Percentiles rank a stretch among this genome's conserved stretches.
phyloP scores from a whole-genome alignment of 2,113 vertebrate genomes.

The Campylomormyrus tamandua region DNA sequence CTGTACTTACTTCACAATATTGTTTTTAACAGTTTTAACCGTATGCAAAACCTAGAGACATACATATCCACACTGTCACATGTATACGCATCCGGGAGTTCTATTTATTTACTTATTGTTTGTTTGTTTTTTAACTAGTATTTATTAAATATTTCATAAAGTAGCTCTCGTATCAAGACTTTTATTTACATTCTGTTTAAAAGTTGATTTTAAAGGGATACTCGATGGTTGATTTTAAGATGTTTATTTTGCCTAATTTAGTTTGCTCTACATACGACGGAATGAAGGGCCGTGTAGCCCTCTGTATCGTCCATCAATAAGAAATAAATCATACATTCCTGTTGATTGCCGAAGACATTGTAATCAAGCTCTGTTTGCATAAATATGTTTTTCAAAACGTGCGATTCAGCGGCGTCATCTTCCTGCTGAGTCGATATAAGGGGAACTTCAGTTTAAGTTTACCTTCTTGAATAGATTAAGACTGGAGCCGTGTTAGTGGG shows the following conservation, averaged over 20 bases:
- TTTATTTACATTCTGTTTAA: not conserved
- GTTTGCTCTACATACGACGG: not conserved
- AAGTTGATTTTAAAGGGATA: not conserved
- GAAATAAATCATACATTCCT: not conserved
- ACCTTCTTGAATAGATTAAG: not conserved
- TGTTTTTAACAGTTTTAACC: not conserved
- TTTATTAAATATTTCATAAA: conserved; percentile 12
- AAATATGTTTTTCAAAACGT: not conserved
- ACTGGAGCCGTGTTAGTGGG: not conserved
- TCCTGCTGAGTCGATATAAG: not conserved
- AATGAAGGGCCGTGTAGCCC: not conserved
- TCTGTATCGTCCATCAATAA: not conserved
- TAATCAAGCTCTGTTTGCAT: not conserved
- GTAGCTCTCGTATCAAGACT: not conserved
- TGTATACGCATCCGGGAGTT: not conserved
- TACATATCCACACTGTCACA: not conserved
- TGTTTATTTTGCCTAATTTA: not conserved
- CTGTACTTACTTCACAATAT: not conserved
- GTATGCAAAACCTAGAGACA: not conserved
- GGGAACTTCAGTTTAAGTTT: not conserved
- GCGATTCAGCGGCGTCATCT: not conserved
- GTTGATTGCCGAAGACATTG: not conserved
- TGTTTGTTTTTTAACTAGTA: not conserved
- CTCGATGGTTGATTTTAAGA: not conserved
- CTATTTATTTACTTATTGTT: conserved; percentile 6